Conservation (phyloP, 2,888 invertebrate species). For the Rhopalosiphum nymphaeae region DNA sequence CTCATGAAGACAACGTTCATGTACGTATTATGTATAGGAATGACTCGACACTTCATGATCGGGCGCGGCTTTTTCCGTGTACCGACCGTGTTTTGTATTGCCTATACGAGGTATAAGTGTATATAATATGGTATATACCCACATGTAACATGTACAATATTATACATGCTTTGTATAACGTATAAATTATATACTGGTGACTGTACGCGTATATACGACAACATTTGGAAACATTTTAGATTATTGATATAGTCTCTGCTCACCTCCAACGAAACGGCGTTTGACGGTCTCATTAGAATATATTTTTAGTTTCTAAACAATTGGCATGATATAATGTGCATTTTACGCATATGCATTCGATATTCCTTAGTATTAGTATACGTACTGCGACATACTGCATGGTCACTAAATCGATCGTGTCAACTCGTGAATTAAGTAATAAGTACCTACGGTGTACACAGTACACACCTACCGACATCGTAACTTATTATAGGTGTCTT, state of each 20-base stretch:
- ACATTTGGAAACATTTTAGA: background rate
- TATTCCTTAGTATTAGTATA: background rate
- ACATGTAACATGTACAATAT: background rate
- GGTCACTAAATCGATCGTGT: background rate
- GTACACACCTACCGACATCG: background rate
- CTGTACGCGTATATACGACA: background rate
- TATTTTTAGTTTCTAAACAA: background rate
- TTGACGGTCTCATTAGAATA: background rate
- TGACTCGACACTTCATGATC: background rate
- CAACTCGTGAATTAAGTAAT: background rate
- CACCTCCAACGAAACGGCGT: background rate
- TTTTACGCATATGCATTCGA: background rate
- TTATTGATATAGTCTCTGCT: background rate
- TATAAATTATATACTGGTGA: background rate
- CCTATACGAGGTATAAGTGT: background rate
- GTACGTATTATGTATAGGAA: background rate
- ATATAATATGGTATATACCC: background rate
- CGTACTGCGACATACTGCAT: background rate
- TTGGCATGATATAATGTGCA: background rate
- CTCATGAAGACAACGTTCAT: background rate
- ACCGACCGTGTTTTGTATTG: slow-evolving; percentile 26
- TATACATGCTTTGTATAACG: background rate
- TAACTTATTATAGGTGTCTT: background rate
- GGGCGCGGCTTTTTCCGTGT: slow-evolving; percentile 42
- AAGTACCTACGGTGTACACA: background rate